phyloP scores from a whole-genome alignment of 2,888 invertebrate genomes.

The Synergus umbraculus region DNA sequence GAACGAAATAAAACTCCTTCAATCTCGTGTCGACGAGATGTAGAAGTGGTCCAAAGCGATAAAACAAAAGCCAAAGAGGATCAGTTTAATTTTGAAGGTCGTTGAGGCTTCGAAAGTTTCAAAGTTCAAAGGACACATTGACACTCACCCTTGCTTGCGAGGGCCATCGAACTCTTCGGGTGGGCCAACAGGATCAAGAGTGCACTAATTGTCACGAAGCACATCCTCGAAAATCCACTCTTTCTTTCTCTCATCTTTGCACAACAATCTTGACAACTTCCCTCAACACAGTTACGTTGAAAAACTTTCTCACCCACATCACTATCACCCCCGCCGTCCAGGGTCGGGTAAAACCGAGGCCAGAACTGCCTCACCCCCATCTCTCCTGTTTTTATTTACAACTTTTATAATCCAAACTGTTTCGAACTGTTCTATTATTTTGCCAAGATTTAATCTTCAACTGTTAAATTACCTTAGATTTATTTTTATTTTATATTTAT shows the following conservation, averaged over 20 bases:
- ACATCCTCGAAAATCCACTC: slow-evolving; percentile 39
- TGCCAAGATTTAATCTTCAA: background rate
- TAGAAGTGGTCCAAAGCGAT: background rate
- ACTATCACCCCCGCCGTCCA: slow-evolving; percentile 45
- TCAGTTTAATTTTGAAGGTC: background rate
- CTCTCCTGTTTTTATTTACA: background rate
- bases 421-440: background rate
- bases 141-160: slow-evolving; percentile 51
- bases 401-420: background rate
- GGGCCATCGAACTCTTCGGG: slow-evolving; percentile 46
- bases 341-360: slow-evolving; percentile 23
- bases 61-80: background rate
- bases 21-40: background rate
- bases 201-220: slow-evolving; percentile 38
- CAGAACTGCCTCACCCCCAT: slow-evolving; percentile 14
- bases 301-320: slow-evolving; percentile 29
- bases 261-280: slow-evolving; percentile 30
- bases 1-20: background rate
- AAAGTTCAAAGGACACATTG: background rate
- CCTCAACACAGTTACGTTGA: background rate
- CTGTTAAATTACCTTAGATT: background rate
- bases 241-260: background rate
- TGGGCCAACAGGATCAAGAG: slow-evolving; percentile 46
- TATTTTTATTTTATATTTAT: background rate
- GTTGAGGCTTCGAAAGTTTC: background rate